Evolutionary conservation across 2,888 invertebrate species (phyloP).

Genomic region (Ptychoptera albimana): DNA sequence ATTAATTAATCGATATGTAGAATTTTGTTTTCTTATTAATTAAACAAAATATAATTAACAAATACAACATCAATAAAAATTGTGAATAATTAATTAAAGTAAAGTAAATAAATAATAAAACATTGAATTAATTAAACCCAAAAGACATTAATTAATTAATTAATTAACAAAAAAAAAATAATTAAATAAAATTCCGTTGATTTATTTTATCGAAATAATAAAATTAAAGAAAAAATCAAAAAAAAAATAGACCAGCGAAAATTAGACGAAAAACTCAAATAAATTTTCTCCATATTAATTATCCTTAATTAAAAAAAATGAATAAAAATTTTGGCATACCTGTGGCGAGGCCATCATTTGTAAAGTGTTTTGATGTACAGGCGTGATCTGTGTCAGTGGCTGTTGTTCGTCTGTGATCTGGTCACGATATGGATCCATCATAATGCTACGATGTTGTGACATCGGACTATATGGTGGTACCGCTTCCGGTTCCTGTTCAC

Average conservation of each 20-base stretch:
- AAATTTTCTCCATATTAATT: background rate
- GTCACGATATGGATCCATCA: slow-evolving; percentile 9
- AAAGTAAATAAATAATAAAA: no score
- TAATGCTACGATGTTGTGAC: slow-evolving; percentile 20
- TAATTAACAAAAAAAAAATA: slow-evolving; percentile 1
- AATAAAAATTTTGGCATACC: slow-evolving; percentile 20
- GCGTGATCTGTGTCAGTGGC: slow-evolving; percentile 10
- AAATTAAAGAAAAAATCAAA: no score
- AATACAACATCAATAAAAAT: no score
- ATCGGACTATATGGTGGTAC: slow-evolving; percentile 29
- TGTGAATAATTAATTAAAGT: no score
- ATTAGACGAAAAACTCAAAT: background rate
- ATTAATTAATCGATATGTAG: no score
- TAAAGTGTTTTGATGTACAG: slow-evolving; percentile 16
- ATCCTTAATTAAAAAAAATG: background rate
- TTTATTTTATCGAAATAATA: no score
- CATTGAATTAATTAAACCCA: no score
- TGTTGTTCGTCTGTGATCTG: slow-evolving; percentile 10
- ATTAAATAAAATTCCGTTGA: no score
- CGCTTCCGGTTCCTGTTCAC: slow-evolving; percentile 26
- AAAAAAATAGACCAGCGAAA: background rate
- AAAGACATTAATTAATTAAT: slow-evolving; percentile 1
- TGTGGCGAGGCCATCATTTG: slow-evolving; percentile 33
- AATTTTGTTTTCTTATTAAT: no score
- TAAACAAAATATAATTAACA: no score